These are phyloP conservation scores for Aurelia aurita complex sp. Pacific DNA, from an alignment of 30 jellyfish, hydroid and myxozoan genomes.

Conservation along the genomic window DNA sequence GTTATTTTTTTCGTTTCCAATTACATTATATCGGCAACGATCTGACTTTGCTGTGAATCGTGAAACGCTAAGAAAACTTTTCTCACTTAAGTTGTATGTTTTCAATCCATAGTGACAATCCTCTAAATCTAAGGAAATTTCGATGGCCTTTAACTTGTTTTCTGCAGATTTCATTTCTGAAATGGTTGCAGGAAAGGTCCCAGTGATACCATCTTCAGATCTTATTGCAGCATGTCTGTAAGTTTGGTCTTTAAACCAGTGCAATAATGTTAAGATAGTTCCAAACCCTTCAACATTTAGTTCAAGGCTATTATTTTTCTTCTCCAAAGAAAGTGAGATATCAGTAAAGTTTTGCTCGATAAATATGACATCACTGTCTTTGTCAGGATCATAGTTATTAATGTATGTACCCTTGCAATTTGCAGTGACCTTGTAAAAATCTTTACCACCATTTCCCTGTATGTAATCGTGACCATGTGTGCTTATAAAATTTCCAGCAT, in stretches of 20 bases:
- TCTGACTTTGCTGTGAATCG: not conserved
- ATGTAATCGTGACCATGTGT: not conserved
- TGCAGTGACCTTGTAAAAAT: too few relatives aligned
- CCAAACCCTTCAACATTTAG: not conserved
- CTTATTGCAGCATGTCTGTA: not conserved
- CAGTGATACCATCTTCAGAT: not conserved
- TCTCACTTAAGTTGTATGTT: not conserved
- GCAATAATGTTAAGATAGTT: not conserved
- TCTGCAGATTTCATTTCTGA: not conserved
- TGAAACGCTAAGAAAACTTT: not conserved
- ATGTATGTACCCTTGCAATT: too few relatives aligned
- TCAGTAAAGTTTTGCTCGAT: too few relatives aligned
- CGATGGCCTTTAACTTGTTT: not conserved
- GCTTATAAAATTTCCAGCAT: too few relatives aligned
- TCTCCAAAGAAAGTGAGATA: too few relatives aligned
- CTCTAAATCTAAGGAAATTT: not conserved
- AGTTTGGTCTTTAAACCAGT: not conserved
- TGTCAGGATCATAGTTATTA: too few relatives aligned
- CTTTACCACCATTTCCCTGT: not conserved
- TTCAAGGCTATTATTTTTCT: not conserved
- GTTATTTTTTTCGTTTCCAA: not conserved
- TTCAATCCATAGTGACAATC: not conserved
- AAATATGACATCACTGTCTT: too few relatives aligned
- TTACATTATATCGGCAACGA: not conserved
- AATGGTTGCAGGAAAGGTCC: not conserved